These are phyloP conservation scores for Perognathus longimembris DNA, from an alignment of 2,113 vertebrate genomes.

Conservation along the genomic window DNA sequence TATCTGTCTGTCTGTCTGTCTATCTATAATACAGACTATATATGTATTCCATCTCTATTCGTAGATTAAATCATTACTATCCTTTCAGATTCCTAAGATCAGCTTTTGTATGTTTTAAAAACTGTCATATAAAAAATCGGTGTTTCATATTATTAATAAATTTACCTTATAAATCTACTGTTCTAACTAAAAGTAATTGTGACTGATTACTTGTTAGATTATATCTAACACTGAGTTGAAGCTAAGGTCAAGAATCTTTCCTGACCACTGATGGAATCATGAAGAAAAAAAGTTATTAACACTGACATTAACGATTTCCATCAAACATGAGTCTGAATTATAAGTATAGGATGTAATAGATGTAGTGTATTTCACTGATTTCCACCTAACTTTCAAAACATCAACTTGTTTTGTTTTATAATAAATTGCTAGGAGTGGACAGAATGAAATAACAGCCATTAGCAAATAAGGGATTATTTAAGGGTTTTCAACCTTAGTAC, in stretches of 20 bases:
- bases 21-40: no score
- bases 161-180: no score
- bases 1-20: no score
- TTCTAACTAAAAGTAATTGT: no score
- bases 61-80: not conserved
- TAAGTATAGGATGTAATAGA: not conserved
- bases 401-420: not conserved
- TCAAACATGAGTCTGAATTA: not conserved
- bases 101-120: not conserved
- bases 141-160: no score
- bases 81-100: not conserved
- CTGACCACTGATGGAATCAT: not conserved
- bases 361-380: constrained; percentile 2
- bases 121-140: not conserved
- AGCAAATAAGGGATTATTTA: not conserved
- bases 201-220: no score
- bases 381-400: constrained; percentile 30
- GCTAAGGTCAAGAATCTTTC: constrained; percentile 11
- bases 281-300: constrained; percentile 32
- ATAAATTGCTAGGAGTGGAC: not conserved
- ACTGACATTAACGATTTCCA: not conserved
- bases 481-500: not conserved
- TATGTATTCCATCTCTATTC: no score
- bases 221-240: not conserved
- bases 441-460: constrained; percentile 8